phyloP scores from a whole-genome alignment of 2,888 invertebrate species.

The Drosophila neotestacea region DNA sequence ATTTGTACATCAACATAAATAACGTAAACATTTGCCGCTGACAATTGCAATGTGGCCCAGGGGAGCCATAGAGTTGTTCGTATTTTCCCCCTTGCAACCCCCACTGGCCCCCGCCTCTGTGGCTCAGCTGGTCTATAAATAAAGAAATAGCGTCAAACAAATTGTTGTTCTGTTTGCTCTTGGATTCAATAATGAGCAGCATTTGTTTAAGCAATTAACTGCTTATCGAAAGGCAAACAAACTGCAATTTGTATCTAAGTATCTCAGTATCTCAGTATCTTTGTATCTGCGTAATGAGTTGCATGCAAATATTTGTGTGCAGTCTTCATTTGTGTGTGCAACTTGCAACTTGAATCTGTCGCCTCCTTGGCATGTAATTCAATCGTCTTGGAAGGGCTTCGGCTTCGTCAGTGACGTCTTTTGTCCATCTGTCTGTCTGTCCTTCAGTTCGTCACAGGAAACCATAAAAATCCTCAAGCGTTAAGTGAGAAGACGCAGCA shows the following conservation, averaged over 20 bases:
- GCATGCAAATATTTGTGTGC: slow-evolving; percentile 70
- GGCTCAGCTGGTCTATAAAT: slow-evolving; percentile 14
- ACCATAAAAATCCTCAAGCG: slow-evolving; percentile 79
- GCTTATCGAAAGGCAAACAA: slow-evolving; percentile 43
- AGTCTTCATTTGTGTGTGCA: slow-evolving; percentile 8
- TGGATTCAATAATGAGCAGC: slow-evolving; percentile 34
- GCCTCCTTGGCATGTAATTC: slow-evolving; percentile 61
- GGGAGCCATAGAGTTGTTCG: slow-evolving; percentile 48
- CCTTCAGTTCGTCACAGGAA: slow-evolving; percentile 75
- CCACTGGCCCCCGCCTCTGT: background rate
- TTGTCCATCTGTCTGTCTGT: slow-evolving; percentile 45
- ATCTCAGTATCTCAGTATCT: slow-evolving; percentile 7
- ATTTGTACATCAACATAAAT: slow-evolving; percentile 68
- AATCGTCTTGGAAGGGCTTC: slow-evolving; percentile 64
- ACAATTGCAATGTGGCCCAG: slow-evolving; percentile 68
- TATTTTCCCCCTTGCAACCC: background rate
- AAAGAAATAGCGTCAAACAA: slow-evolving; percentile 11
- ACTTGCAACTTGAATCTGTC: slow-evolving; percentile 12
- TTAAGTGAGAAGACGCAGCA: slow-evolving; percentile 48
- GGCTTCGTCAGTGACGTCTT: slow-evolving; percentile 53
- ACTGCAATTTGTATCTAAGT: slow-evolving; percentile 28
- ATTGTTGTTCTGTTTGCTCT: slow-evolving; percentile 14
- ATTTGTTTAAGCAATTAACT: slow-evolving; percentile 62
- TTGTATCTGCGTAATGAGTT: slow-evolving; percentile 37
- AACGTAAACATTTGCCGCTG: slow-evolving; percentile 62